These are phyloP conservation scores for Cherax quadricarinatus DNA, from an alignment of 1,140 invertebrate genomes.

Conservation along the genomic window DNA sequence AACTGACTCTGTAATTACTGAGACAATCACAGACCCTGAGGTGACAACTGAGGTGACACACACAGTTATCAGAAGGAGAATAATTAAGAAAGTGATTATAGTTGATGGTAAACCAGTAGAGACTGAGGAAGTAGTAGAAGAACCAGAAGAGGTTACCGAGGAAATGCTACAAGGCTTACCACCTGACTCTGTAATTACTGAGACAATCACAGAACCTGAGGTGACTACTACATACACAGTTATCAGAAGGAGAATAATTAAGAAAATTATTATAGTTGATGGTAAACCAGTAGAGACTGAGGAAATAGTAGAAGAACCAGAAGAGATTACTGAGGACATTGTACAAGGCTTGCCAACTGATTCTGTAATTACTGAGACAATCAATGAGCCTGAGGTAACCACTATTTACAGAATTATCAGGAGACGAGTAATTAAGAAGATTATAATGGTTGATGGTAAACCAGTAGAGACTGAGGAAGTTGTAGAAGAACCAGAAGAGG, in stretches of 20 bases:
- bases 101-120: slow-evolving; percentile 47
- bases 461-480: slow-evolving; percentile 56
- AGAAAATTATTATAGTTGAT: slow-evolving; percentile 42
- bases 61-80: slow-evolving; percentile 43
- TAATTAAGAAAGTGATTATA: slow-evolving; percentile 33
- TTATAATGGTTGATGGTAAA: slow-evolving; percentile 26
- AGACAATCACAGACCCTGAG: background rate
- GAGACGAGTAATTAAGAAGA: slow-evolving; percentile 31
- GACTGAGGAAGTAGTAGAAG: slow-evolving; percentile 50
- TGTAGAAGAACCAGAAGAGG: background rate
- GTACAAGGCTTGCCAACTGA: slow-evolving; percentile 11
- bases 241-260: slow-evolving; percentile 20
- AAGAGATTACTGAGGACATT: slow-evolving; percentile 40
- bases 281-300: slow-evolving; percentile 56
- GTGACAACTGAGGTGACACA: background rate
- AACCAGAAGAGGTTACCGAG: slow-evolving; percentile 34
- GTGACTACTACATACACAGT: slow-evolving; percentile 11
- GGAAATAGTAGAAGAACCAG: slow-evolving; percentile 62
- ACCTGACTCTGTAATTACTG: slow-evolving; percentile 6
- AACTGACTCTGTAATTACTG: too few species aligned
- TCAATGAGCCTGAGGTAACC: slow-evolving; percentile 37
- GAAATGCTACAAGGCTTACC: background rate
- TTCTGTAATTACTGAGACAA: slow-evolving; percentile 13
- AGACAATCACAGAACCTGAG: slow-evolving; percentile 25
- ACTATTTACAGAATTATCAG: slow-evolving; percentile 16